Conservation (phyloP, 2,113 vertebrate genomes). For the Sterna hirundo region DNA sequence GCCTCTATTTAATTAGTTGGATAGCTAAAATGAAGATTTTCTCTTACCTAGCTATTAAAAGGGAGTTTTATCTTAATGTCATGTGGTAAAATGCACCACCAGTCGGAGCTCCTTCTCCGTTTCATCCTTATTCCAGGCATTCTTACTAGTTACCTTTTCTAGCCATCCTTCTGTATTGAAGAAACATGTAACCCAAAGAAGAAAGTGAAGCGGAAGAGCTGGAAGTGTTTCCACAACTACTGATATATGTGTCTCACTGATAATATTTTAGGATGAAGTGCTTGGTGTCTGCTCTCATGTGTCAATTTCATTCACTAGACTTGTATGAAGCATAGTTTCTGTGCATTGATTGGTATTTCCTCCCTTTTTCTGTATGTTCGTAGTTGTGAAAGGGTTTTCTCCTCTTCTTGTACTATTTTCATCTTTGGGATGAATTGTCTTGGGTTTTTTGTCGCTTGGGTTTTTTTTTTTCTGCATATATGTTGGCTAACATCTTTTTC, state of each 20-base stretch:
- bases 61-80: background rate
- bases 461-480: background rate
- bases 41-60: background rate
- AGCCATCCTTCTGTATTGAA: background rate
- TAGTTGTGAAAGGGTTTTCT: background rate
- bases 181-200: background rate
- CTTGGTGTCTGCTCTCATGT: background rate
- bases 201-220: background rate
- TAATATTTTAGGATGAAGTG: background rate
- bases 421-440: background rate
- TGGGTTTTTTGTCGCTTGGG: background rate
- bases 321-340: background rate
- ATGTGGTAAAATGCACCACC: accelerated
- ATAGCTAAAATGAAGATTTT: background rate
- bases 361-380: background rate
- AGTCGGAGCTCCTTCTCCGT: background rate
- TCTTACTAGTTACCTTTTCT: background rate
- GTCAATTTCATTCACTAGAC: background rate
- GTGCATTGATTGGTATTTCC: background rate
- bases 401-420: background rate
- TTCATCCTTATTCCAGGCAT: background rate
- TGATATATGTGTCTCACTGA: background rate
- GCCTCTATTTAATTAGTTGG: background rate
- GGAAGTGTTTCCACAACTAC: background rate
- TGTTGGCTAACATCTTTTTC: background rate